Evolutionary conservation across 2,888 invertebrate species (phyloP), one percentile per base, ranked within the genome.

Genomic region (Cybosia mesomella): DNA sequence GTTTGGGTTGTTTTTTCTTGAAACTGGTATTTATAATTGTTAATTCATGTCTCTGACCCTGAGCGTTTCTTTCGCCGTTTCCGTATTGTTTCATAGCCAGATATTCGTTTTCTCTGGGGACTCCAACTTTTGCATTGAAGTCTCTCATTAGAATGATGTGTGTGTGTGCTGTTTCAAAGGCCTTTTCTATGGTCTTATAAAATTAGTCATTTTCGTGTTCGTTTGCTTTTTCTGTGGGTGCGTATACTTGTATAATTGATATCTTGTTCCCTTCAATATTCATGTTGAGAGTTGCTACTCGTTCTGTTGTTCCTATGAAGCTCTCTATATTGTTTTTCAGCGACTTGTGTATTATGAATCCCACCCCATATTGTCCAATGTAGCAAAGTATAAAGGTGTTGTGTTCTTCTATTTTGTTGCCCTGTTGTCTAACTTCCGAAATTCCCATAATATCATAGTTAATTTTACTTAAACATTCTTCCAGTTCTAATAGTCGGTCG

Each of bases 1-100:
- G 11, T 63, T 36, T n/a, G n/a, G n/a, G n/a, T n/a, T 0, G 10
- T 22, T 34, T 64, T n/a, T 55, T 55, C 24, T 64, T 21, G 2
- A 36, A 28, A 22, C 24, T 22, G 0, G 55, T 64, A 18, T 64
- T 64, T 32, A 64, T 18, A 22, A 64, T 64, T 5, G 63, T 21
- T n/a, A 63, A 13, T 8, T 55, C 55, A 15, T 64, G n/a, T 3
- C 55, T 55, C 4, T 55, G 55, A 2, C 55, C 55, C 24, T 13
- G 24, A 3, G 24, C 22, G 24, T 55, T 55, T 11, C 21, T 53
- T 2, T 9, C 11, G 0, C 36, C 36, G 3, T 2, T 13, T 11
- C 36, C 36, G 36, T 10, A 13, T 11, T 10, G 11, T 36, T 13
- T 36, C 11, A 11, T 36, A 2, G 11, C 13, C 11, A 13, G 2